Evolutionary conservation across 1,140 invertebrate species (phyloP), one percentile per base, ranked within the genome.

Genomic region (Tetragnatha versicolor): DNA sequence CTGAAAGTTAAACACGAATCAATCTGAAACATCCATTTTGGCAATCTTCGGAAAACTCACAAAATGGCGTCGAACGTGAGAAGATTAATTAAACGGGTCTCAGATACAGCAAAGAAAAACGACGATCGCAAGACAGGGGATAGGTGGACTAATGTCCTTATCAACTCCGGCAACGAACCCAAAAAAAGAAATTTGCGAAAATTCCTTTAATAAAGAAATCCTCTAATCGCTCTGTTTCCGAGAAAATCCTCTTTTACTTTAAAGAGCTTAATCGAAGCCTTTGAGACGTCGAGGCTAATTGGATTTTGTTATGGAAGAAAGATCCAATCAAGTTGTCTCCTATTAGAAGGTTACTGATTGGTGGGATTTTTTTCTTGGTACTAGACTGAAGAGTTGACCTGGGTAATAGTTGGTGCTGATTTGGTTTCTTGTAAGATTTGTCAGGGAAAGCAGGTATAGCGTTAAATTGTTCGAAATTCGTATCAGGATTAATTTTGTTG

Each of bases 181-280:
- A n/a, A n/a, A 31, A 42, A 42, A 33, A 58, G 35, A 51, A 51
- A 25, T 22, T n/a, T 20, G 27, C 9, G 49, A 51, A 51, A 51
- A 51, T 51, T 22, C 60, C n/a, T 47, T 68, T 68, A 47, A 47
- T 25, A 47, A 47, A 31, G 31, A 47, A 68, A 31, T 31, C 42
- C 27, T 14, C 47, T 68, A 68, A 68, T 68, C 42, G 65, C 22
- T 12, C 10, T 68, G 45, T 37, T 68, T 63, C 22, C 47, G 37
- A 68, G 65, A 31, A 49, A 68, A 68, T 68, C 65, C 65, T 68
- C 65, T 68, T 65, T 65, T 49, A 49, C 65, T 68, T 33, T 68
- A 51, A 49, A 51, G 65, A 68, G 65, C 65, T 68, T 68, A 68
- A 68, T 51, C 65, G 47, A 22, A 51, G 65, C 9, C 27, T 68